A percentile compares a stretch with the other conserved stretches of the same genome.
Conservation (phyloP, 2,113 vertebrate species). For the Nycticorax nycticorax region DNA sequence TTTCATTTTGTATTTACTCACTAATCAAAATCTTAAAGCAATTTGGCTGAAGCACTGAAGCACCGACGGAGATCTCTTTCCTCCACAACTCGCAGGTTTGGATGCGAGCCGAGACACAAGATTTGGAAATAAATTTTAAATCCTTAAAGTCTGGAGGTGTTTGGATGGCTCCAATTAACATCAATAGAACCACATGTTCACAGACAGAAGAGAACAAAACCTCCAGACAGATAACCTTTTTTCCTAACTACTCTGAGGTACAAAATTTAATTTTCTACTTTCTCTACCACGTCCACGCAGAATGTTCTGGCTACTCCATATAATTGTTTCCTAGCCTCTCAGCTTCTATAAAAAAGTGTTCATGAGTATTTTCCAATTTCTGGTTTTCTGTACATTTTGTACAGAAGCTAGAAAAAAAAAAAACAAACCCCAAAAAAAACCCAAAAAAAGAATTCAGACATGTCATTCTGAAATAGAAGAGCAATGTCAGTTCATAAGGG, state of each 20-base stretch:
- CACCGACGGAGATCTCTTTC: not conserved
- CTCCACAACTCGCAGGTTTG: not conserved
- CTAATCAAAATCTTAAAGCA: not conserved
- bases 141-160: not conserved
- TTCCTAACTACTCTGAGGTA: not conserved
- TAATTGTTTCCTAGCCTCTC: not conserved
- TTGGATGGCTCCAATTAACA: not conserved
- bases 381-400: not conserved
- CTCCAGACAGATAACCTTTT: not conserved
- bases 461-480: constrained; percentile 43
- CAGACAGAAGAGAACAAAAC: not conserved
- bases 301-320: not conserved
- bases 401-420: not conserved
- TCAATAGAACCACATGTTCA: not conserved
- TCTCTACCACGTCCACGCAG: not conserved
- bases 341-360: not conserved
- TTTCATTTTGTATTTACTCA: constrained; percentile 2
- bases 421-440: not conserved
- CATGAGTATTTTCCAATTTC: not conserved
- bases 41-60: not conserved
- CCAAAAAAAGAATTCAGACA: not conserved
- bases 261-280: not conserved
- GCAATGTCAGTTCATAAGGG: constrained; percentile 32
- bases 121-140: not conserved
- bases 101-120: fast-evolving